Base-by-base conservation (phyloP, 2,888 invertebrate genomes). In the Hydriomena furcata region DNA sequence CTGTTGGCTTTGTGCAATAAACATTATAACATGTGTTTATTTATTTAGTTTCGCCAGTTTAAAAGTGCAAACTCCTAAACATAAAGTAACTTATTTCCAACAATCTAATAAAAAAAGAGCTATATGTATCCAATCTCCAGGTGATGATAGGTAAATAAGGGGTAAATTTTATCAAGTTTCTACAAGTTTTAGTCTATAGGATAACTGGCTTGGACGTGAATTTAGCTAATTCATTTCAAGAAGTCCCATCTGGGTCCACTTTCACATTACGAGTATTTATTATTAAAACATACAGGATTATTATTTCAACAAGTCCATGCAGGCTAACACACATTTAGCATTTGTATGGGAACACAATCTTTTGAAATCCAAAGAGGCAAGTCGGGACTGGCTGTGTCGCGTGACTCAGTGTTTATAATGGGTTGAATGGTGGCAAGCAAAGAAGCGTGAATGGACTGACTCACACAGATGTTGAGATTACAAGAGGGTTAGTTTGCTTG, bases 401-500 rank as follows among this genome's bases (percentile, higher is more conserved):
- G 20, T 50, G 58, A 54, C 40, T 52, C 54, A 40, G 43, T 34
- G 24, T 21, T 31, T 32, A 31, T 38, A 35, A 32, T 21, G 17
- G 31, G 45, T 24, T 23, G 43, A 37, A 48, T 42, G 47, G 37
- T 1, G 10, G 11, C 10, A 13, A 4, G 2, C 20, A 2, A 5
- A 12, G 12, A 13, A 24, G 35, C 7, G 24, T 45, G 48, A 45
- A 31, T 32, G 47, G 34, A 25, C 11, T 48, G 48, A 49, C 32
- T 58, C 53, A 52, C 38, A 32, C 36, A 45, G 48, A 52, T 45
- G 47, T 36, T 23, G 11, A 34, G 42, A 46, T 46, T 21, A 27
- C 25, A 37, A 6, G 13, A 23, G 5, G 20, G 7, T 8, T 46
- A 28, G 17, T 17, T 34, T 35, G 34, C 25, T 12, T 48, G 40